Evolutionary conservation across 2,113 vertebrate genomes (phyloP), one percentile per base, ranked within the genome.

Genomic region (Clupea harengus): DNA sequence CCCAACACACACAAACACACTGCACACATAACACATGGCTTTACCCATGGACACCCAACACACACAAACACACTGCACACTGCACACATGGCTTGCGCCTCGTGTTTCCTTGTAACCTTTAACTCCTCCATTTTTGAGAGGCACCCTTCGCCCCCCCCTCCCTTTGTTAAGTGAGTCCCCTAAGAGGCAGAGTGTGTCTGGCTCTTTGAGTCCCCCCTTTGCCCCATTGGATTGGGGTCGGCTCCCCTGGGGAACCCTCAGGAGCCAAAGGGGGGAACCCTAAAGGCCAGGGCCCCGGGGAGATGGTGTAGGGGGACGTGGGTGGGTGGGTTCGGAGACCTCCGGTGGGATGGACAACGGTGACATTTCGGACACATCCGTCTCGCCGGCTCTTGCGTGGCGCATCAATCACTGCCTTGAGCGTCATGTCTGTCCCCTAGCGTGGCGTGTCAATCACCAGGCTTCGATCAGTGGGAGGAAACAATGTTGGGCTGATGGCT

Each of bases 201-300:
- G 64, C 64, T 67, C 64, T 67, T 67, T 67, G 64, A 28, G n/a
- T 32, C 9, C 72, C 15, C 72, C 64, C 2, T 4, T 25, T 8
- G 39, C 45, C 32, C 44, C 81, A 81, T 81, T n/a, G 52, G 85
- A 81, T 54, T 49, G 10, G 45, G 78, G 83, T 86, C 46, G 54
- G 54, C 46, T 87, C 83, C 84, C 32, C 45, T 10, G 84, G 86
- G 89, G 86, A 50, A 18, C 83, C 22, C 25, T 8, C n/a, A 25
- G 28, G 49, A 57, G 50, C 82, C 52, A 5, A 46, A 11, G 39
- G 45, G 87, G 80, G 45, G 22, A 28, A 75, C 45, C 32, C 15
- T 72, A 80, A 82, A 86, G 86, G 83, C 49, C 75, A 85, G 15
- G 18, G 75, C 85, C 81, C 13, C 60, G 22, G 85, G 81, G 86